These are phyloP conservation scores for Biston stratarius DNA, from an alignment of 2,888 invertebrate species.

Conservation along the genomic window DNA sequence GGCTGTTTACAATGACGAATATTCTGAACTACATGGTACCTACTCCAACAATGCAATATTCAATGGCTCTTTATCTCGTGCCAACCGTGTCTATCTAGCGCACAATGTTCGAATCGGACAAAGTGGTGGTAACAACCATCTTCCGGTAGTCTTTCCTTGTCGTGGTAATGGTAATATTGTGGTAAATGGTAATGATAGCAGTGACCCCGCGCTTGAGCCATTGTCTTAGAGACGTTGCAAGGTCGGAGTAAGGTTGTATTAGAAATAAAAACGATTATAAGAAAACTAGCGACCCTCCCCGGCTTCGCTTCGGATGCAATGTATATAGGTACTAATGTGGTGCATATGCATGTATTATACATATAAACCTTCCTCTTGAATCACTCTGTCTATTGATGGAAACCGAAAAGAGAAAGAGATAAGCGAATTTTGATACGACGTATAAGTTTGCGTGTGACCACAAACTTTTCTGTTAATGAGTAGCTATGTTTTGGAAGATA, in stretches of 20 bases:
- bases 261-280: neutral
- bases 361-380: too few relatives aligned
- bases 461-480: too few relatives aligned
- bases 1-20: too few relatives aligned
- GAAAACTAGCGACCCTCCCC: too few relatives aligned
- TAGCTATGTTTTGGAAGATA: too few relatives aligned
- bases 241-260: constrained; percentile 1
- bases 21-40: neutral
- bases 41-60: neutral
- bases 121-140: constrained; percentile 57
- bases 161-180: constrained; percentile 2
- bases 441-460: too few relatives aligned
- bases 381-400: too few relatives aligned
- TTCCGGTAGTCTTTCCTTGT: constrained; percentile 51
- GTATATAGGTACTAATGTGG: too few relatives aligned
- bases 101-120: constrained; percentile 50
- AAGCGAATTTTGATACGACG: too few relatives aligned
- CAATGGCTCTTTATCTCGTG: neutral
- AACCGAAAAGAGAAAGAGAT: too few relatives aligned
- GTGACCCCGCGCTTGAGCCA: constrained; percentile 39
- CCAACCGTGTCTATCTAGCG: constrained; percentile 27
- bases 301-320: too few relatives aligned
- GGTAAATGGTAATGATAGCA: constrained; percentile 40
- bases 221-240: constrained; percentile 24
- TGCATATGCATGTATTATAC: too few relatives aligned